phyloP scores from a whole-genome alignment of 2,797 vertebrate genomes.

The Cheirogaleus major region DNA sequence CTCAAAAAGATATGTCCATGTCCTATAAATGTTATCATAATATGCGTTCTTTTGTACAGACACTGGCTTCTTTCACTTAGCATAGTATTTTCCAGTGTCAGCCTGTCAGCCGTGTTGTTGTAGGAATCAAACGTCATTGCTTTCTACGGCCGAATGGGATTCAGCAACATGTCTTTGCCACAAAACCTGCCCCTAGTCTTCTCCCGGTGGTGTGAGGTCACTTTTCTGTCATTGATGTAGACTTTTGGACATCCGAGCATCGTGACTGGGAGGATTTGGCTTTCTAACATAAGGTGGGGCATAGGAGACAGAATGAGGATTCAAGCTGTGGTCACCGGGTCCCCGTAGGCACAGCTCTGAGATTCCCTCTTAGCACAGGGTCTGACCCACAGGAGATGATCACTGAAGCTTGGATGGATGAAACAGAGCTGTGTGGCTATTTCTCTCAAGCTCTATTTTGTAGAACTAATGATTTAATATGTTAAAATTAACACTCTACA shows the following conservation, averaged over 20 bases:
- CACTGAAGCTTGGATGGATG: not conserved
- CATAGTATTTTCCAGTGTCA: not conserved
- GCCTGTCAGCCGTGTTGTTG: not conserved
- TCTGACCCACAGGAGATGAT: not conserved
- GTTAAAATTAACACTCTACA: not conserved
- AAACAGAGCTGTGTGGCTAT: not conserved
- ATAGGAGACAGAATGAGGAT: not conserved
- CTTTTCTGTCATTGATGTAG: not conserved
- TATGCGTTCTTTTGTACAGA: not conserved
- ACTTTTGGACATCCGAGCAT: not conserved
- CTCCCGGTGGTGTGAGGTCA: not conserved
- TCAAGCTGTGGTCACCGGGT: no score
- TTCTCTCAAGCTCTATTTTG: not conserved
- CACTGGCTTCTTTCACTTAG: not conserved
- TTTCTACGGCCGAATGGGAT: not conserved
- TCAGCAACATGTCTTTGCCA: not conserved
- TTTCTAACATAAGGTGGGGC: not conserved
- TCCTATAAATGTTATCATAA: not conserved
- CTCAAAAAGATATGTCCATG: accelerated
- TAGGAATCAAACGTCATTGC: no score
- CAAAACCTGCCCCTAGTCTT: accelerated
- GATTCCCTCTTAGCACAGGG: not conserved
- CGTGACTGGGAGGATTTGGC: not conserved
- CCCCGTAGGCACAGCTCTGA: not conserved
- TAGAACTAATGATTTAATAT: not conserved